Conservation (phyloP, 2,797 vertebrate species). For the Rachycentron canadum region DNA sequence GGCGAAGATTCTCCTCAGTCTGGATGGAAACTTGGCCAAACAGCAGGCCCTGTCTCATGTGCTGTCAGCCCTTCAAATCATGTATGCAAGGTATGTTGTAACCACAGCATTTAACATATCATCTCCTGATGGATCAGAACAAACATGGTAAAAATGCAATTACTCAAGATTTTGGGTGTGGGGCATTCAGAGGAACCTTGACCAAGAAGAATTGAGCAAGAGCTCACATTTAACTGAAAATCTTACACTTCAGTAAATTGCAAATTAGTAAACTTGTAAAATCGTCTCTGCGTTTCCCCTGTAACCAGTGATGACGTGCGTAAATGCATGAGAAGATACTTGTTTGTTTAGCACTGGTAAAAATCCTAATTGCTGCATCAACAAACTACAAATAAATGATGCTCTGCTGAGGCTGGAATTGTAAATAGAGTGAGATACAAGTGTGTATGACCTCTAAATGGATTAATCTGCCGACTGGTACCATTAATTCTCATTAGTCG, state of each 20-base stretch:
- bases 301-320: not conserved
- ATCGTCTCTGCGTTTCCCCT: not conserved
- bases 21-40: constrained; percentile 95
- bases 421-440: constrained; percentile 1
- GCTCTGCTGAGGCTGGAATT: not conserved
- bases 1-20: constrained; percentile 95
- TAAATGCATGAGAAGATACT: not conserved
- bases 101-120: not conserved
- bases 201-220: not conserved
- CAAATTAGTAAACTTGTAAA: not conserved
- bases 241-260: too few species aligned
- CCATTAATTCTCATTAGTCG: not conserved
- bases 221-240: not conserved
- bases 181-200: not conserved
- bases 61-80: constrained; percentile 94
- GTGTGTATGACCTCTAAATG: constrained; percentile 18
- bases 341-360: constrained; percentile 9
- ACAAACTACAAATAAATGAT: not conserved
- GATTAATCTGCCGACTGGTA: constrained; percentile 13
- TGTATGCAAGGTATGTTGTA: constrained; percentile 94
- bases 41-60: constrained; percentile 96
- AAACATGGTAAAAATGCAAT: rapidly evolving
- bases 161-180: not conserved
- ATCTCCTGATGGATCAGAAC: not conserved
- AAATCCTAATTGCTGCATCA: not conserved